Evolutionary conservation across 2,888 invertebrate species (phyloP).

Genomic region (Leuctra nigra): DNA sequence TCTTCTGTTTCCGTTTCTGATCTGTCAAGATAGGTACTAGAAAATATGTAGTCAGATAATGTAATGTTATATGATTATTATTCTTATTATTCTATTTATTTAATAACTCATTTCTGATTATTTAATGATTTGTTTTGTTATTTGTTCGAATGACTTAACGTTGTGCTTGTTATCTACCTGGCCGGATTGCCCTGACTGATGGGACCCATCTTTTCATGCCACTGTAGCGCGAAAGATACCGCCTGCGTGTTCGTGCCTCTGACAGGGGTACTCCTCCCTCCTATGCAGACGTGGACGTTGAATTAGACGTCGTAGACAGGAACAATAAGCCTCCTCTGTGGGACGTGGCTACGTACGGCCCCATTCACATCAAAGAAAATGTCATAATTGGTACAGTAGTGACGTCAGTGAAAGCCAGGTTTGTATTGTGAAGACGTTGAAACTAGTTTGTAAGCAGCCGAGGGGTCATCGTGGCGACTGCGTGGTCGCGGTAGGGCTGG

Average conservation of each 20-base stretch:
- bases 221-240: slow-evolving; percentile 90
- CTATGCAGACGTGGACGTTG: slow-evolving; percentile 93
- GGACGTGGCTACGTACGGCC: slow-evolving; percentile 93
- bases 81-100: neutral
- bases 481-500: slow-evolving; percentile 22
- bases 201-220: slow-evolving; percentile 42
- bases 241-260: slow-evolving; percentile 92
- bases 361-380: slow-evolving; percentile 97
- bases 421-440: slow-evolving; percentile 35
- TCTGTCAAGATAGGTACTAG: slow-evolving; percentile 17
- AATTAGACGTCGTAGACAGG: slow-evolving; percentile 96
- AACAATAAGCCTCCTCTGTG: slow-evolving; percentile 97
- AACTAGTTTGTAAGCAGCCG: slow-evolving; percentile 26
- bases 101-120: slow-evolving; percentile 37
- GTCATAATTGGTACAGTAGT: slow-evolving; percentile 98
- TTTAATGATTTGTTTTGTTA: slow-evolving; percentile 27
- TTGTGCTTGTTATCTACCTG: slow-evolving; percentile 29
- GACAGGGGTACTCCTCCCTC: slow-evolving; percentile 90
- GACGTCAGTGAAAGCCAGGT: slow-evolving; percentile 96
- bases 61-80: neutral
- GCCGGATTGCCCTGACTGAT: slow-evolving; percentile 28
- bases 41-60: neutral
- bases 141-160: slow-evolving; percentile 26
- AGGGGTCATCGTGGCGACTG: slow-evolving; percentile 19
- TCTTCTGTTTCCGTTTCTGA: slow-evolving; percentile 23